Conservation (phyloP, 2,113 vertebrate species). For the Apaloderma vittatum region DNA sequence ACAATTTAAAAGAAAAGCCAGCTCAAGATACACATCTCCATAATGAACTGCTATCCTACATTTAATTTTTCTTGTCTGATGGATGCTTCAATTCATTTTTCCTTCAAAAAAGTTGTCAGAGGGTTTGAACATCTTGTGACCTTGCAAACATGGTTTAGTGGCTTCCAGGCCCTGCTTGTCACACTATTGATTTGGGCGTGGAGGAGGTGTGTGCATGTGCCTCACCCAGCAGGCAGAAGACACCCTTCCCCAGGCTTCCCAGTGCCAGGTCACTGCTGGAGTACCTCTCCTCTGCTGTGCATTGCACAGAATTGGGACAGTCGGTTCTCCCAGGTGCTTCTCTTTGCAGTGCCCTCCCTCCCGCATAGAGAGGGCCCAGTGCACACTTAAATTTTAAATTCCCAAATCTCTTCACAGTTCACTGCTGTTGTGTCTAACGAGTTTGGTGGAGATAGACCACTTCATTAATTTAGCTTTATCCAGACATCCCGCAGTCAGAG, state of each 20-base stretch:
- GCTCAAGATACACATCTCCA: background rate
- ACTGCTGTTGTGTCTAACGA: background rate
- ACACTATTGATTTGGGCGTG: background rate
- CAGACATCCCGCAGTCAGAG: background rate
- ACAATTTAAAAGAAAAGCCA: background rate
- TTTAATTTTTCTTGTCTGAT: background rate
- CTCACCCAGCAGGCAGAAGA: background rate
- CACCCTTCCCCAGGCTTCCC: background rate
- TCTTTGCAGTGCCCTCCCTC: background rate
- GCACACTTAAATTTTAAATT: background rate
- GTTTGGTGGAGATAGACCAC: background rate
- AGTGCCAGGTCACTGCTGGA: background rate
- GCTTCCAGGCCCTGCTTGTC: background rate
- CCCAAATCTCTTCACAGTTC: background rate
- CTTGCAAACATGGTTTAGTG: background rate
- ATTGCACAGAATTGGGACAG: fast-evolving
- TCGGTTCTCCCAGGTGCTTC: background rate
- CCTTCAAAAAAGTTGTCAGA: background rate
- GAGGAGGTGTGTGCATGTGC: background rate
- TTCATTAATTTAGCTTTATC: background rate
- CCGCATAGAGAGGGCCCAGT: background rate
- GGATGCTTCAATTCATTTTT: background rate
- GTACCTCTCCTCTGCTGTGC: background rate
- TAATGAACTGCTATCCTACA: background rate
- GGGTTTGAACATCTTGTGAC: fast-evolving